These are phyloP conservation scores for Molorchus minor DNA, from an alignment of 2,888 invertebrate genomes.

Conservation along the genomic window DNA sequence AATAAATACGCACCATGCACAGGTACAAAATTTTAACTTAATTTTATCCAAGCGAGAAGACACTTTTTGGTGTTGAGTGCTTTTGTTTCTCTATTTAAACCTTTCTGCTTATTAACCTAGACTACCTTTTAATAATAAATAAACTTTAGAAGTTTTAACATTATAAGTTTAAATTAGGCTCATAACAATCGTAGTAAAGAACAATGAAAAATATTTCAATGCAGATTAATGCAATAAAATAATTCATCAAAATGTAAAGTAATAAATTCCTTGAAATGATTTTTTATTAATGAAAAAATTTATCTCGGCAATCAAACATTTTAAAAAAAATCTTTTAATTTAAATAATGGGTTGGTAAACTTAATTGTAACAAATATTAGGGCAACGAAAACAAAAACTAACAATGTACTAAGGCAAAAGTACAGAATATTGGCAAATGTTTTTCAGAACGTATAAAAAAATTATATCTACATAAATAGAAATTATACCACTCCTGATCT, in stretches of 20 bases:
- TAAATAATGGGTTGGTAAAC: no score
- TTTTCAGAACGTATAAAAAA: no score
- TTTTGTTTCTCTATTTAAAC: conserved; percentile 31
- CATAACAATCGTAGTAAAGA: conserved; percentile 16
- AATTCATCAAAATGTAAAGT: conserved; percentile 10
- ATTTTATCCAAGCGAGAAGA: conserved; percentile 55
- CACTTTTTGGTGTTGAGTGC: conserved; percentile 60
- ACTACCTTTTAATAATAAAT: conserved; percentile 43
- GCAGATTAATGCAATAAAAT: conserved; percentile 5
- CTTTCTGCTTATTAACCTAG: conserved; percentile 38
- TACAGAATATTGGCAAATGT: no score
- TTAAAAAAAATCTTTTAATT: no score
- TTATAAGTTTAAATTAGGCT: conserved; percentile 39
- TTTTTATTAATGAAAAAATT: no score
- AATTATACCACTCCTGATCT: no score
- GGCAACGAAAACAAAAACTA: no score
- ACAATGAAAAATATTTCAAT: conserved; percentile 8
- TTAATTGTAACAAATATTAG: no score
- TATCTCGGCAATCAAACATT: no score
- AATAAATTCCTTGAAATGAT: no score
- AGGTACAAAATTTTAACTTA: conserved; percentile 47
- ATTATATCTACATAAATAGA: no score
- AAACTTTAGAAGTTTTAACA: conserved; percentile 44
- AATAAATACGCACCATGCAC: conserved; percentile 45
- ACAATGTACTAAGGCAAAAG: no score